Evolutionary conservation across 2,888 invertebrate genomes (phyloP).

Genomic region (Corbicula japonica): DNA sequence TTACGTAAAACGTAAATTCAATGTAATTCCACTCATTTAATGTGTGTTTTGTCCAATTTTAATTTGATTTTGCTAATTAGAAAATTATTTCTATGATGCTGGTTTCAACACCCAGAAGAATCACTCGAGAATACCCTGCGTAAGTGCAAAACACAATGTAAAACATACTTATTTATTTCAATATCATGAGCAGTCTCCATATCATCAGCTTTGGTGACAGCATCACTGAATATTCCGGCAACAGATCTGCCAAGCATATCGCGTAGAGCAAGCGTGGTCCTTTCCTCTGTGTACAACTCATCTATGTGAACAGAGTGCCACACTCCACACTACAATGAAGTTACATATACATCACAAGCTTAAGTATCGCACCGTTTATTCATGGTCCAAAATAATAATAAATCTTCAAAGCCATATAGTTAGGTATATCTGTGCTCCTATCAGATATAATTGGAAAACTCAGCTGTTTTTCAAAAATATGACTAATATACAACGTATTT

Average conservation of each 20-base stretch:
- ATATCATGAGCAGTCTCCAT: not conserved
- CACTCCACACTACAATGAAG: conserved; percentile 71
- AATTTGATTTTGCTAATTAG: not conserved
- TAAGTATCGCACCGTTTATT: no score
- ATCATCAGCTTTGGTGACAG: not conserved
- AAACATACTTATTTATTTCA: not conserved
- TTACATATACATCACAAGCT: no score
- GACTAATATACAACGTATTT: no score
- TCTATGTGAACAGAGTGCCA: conserved; percentile 82
- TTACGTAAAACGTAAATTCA: no score
- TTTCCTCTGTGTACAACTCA: conserved; percentile 71
- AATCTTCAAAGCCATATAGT: no score
- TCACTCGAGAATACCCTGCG: not conserved
- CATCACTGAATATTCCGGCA: conserved; percentile 34
- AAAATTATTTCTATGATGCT: not conserved
- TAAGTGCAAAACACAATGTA: not conserved
- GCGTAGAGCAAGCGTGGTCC: conserved; percentile 58
- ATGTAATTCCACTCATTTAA: no score
- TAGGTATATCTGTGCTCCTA: no score
- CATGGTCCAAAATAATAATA: no score
- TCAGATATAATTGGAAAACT: no score
- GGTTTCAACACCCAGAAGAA: not conserved
- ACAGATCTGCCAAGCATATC: conserved; percentile 62
- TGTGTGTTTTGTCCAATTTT: no score
- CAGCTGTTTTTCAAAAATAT: no score